Evolutionary conservation across 2,888 invertebrate species (phyloP).

Genomic region (Ophion obscuratus): DNA sequence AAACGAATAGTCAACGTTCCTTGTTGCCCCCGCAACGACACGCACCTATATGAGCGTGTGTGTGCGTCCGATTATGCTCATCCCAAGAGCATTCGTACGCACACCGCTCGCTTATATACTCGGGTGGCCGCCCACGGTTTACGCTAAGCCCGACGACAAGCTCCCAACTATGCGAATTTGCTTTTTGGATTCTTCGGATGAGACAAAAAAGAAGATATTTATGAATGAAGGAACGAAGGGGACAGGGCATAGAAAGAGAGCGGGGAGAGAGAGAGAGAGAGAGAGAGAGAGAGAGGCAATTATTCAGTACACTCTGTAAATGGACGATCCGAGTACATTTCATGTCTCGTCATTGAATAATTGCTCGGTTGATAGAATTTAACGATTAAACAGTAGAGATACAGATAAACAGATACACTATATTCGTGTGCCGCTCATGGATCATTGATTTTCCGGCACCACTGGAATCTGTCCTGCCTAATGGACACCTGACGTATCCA

Average conservation of each 20-base stretch:
- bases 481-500: constrained; percentile 8
- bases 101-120: constrained; percentile 37
- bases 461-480: constrained; percentile 38
- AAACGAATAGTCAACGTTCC: constrained; percentile 55
- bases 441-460: constrained; percentile 47
- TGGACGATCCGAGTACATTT: neutral
- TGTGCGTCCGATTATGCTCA: constrained; percentile 36
- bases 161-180: constrained; percentile 56
- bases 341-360: neutral
- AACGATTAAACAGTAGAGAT: neutral
- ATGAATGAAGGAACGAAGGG: neutral
- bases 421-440: constrained; percentile 19
- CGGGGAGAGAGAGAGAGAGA: neutral
- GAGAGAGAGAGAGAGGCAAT: neutral
- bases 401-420: neutral
- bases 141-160: constrained; percentile 37
- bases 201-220: neutral
- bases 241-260: neutral
- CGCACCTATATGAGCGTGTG: neutral
- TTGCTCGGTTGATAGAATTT: neutral
- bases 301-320: neutral
- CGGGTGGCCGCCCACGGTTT: constrained; percentile 59
- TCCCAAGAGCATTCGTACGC: constrained; percentile 28
- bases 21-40: constrained; percentile 13
- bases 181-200: constrained; percentile 39